These are phyloP conservation scores for Drosophila putrida DNA, from an alignment of 2,888 invertebrate genomes.

Conservation along the genomic window DNA sequence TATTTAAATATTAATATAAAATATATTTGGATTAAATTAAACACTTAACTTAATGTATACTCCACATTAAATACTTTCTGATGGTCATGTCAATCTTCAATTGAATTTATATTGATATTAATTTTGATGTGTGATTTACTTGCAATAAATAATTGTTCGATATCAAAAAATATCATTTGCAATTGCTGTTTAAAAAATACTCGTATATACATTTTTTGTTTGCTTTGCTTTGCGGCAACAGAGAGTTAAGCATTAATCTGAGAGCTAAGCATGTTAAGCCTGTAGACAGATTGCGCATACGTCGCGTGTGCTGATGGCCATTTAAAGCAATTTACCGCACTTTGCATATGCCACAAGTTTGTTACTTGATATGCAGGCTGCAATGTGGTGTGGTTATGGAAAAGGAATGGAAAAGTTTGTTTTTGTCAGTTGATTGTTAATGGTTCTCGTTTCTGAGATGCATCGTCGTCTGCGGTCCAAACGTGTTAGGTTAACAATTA, in stretches of 20 bases:
- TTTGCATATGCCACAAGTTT: conserved; percentile 22
- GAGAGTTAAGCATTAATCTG: conserved; percentile 15
- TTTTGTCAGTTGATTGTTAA: conserved; percentile 10
- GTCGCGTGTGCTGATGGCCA: conserved; percentile 31
- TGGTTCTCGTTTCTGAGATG: neutral
- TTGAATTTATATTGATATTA: neutral
- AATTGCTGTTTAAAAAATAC: neutral
- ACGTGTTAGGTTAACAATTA: conserved; percentile 61
- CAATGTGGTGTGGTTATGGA: neutral
- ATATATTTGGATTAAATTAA: too few species aligned
- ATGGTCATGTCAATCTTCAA: neutral
- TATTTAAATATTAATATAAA: too few species aligned
- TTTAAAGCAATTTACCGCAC: conserved; percentile 27
- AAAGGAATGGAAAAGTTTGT: neutral
- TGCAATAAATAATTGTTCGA: too few species aligned
- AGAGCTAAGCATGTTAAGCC: conserved; percentile 21
- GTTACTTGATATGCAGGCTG: conserved; percentile 3
- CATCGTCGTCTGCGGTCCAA: conserved; percentile 23
- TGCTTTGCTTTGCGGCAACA: neutral
- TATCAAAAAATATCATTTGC: neutral
- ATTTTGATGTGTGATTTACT: neutral
- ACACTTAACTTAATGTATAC: too few species aligned
- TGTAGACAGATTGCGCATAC: conserved; percentile 50
- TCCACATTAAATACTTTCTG: neutral
- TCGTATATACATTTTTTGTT: neutral